These are phyloP conservation scores for Pseudochromis fuscus DNA, from an alignment of 2,797 vertebrate genomes.

Conservation along the genomic window DNA sequence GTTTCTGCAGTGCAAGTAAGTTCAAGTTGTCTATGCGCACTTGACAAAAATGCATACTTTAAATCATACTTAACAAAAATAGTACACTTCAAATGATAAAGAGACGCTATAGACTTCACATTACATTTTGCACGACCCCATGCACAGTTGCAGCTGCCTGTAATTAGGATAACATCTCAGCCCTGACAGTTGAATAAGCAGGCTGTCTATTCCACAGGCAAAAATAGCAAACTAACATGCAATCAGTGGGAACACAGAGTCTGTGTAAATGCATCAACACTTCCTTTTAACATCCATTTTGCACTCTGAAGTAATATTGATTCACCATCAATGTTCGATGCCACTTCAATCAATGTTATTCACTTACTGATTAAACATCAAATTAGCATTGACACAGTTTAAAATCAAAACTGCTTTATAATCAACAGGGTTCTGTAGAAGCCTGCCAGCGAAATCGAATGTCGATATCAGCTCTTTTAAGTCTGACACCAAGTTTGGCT, in stretches of 20 bases:
- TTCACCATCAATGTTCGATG: constrained; percentile 45
- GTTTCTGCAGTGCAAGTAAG: not conserved
- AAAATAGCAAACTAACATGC: constrained; percentile 56
- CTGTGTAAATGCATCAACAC: constrained; percentile 43
- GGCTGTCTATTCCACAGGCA: constrained; percentile 35
- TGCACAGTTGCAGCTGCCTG: constrained; percentile 53
- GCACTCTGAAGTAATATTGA: constrained; percentile 51
- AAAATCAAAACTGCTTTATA: constrained; percentile 47
- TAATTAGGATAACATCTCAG: constrained; percentile 55
- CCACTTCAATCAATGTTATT: constrained; percentile 62
- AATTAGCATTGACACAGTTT: constrained; percentile 54
- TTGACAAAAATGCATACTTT: not conserved
- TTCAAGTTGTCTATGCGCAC: not conserved
- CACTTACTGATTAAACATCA: constrained; percentile 53
- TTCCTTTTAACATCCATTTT: constrained; percentile 55
- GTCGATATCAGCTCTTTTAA: constrained; percentile 13
- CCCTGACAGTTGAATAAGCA: constrained; percentile 44
- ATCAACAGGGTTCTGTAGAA: constrained; percentile 24
- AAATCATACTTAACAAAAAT: not conserved
- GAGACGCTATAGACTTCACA: constrained; percentile 3
- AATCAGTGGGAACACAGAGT: constrained; percentile 50
- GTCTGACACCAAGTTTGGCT: not conserved
- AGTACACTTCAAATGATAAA: not conserved
- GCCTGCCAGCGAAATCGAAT: constrained; percentile 23
- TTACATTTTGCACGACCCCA: constrained; percentile 18